phyloP scores from a whole-genome alignment of 2,797 vertebrate genomes.

The Hemibagrus guttatus region DNA sequence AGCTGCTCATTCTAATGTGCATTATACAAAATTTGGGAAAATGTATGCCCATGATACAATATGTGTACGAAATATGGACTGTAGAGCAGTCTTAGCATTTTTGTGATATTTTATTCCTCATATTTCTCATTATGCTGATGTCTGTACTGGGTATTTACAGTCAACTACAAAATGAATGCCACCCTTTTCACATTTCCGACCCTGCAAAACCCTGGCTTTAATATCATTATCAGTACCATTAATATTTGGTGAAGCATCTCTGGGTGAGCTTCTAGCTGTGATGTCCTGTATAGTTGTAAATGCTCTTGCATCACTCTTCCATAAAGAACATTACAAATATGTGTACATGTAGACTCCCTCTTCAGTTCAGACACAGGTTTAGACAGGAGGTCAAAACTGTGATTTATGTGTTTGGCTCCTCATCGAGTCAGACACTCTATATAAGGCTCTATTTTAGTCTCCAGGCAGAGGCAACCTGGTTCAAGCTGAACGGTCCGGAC shows the following conservation, averaged over 20 bases:
- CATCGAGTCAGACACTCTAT: neutral
- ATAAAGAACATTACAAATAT: neutral
- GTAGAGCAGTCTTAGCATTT: conserved; percentile 85
- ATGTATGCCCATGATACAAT: conserved; percentile 45
- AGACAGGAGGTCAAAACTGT: neutral
- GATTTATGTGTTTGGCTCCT: neutral
- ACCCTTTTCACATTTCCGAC: neutral
- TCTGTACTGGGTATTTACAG: neutral
- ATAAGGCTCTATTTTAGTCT: neutral
- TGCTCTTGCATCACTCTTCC: too few species aligned
- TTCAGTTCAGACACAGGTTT: neutral
- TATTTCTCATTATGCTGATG: conserved; percentile 32
- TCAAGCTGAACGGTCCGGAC: neutral
- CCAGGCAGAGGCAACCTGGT: neutral
- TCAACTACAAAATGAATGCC: neutral
- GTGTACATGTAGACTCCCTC: neutral
- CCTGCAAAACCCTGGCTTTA: neutral
- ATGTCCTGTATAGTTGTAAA: neutral
- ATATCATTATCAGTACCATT: neutral
- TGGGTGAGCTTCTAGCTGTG: neutral
- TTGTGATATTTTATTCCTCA: conserved; percentile 38
- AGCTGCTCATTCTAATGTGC: conserved; percentile 5
- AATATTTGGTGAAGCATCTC: neutral
- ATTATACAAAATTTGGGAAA: neutral
- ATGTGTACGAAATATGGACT: conserved; percentile 70